A percentile compares a stretch with the other conserved stretches of the same genome.
Evolutionary conservation across 2,888 invertebrate genomes (phyloP).

Genomic region (Apoda limacodes): DNA sequence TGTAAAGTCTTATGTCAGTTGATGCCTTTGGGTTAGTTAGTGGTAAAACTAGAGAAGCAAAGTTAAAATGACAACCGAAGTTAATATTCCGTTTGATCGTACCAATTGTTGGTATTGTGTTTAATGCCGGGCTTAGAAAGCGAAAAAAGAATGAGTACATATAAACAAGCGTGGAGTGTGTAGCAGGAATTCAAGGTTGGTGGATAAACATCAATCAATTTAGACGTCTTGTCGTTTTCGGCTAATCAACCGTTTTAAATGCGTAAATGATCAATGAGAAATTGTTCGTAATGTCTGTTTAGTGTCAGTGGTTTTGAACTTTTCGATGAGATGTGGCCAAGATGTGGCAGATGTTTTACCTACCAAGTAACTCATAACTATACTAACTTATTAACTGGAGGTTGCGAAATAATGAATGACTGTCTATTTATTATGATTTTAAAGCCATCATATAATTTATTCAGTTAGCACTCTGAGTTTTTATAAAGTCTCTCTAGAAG

Average conservation of each 20-base stretch:
- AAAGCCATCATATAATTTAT: no score
- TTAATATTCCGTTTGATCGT: constrained; percentile 69
- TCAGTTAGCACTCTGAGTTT: no score
- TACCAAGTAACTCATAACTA: no score
- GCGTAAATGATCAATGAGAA: constrained; percentile 50
- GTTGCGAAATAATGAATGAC: no score
- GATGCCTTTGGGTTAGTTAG: constrained; percentile 12
- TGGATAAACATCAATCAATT: constrained; percentile 59
- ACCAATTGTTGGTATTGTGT: constrained; percentile 67
- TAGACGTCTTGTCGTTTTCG: constrained; percentile 42
- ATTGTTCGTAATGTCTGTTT: constrained; percentile 35
- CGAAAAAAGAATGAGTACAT: constrained; percentile 34
- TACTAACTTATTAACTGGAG: no score
- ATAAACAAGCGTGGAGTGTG: no score
- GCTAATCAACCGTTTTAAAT: constrained; percentile 30
- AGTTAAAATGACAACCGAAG: constrained; percentile 67
- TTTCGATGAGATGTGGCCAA: no score
- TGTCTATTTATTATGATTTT: no score
- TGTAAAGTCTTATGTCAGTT: constrained; percentile 23
- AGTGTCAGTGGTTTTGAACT: constrained; percentile 33
- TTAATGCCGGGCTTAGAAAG: constrained; percentile 47
- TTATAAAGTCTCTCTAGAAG: no score
- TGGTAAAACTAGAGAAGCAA: constrained; percentile 41
- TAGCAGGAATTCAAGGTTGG: constrained; percentile 39
- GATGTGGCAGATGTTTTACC: no score